Evolutionary conservation across 1,140 invertebrate species (phyloP).

Genomic region (Tetramorium simillimum): DNA sequence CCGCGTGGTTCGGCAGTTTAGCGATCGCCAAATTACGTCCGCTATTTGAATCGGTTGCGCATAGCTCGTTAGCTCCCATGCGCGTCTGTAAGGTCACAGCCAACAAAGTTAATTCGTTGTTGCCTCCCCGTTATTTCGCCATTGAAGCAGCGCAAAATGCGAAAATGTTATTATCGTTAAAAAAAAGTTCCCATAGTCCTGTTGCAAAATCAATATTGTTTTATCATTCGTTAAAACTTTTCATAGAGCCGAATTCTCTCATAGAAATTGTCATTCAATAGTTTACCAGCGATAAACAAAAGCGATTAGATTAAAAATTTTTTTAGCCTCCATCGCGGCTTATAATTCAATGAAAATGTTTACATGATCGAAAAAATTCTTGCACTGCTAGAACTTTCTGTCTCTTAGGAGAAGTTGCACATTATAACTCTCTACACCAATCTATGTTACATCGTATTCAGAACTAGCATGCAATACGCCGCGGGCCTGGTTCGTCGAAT

Average conservation of each 20-base stretch:
- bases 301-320: background rate
- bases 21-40: slow-evolving; percentile 37
- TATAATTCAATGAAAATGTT: background rate
- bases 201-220: background rate
- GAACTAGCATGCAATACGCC: slow-evolving; percentile 9
- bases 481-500: slow-evolving; percentile 35
- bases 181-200: slow-evolving; percentile 4
- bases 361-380: background rate
- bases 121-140: slow-evolving; percentile 7
- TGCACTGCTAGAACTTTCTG: background rate
- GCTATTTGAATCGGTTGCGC: slow-evolving; percentile 45
- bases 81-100: background rate
- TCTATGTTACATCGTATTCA: background rate
- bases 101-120: slow-evolving; percentile 46
- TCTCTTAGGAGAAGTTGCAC: background rate
- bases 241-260: background rate
- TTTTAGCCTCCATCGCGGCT: background rate
- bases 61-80: slow-evolving; percentile 43
- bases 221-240: background rate
- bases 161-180: background rate
- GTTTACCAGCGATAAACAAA: background rate
- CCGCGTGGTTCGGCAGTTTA: slow-evolving; percentile 5
- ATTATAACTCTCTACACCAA: background rate
- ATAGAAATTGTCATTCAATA: background rate
- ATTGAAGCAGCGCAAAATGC: background rate